Evolutionary conservation across 1,140 invertebrate species (phyloP), one percentile per base, ranked within the genome.

Genomic region (Thaumatotibia leucotreta): DNA sequence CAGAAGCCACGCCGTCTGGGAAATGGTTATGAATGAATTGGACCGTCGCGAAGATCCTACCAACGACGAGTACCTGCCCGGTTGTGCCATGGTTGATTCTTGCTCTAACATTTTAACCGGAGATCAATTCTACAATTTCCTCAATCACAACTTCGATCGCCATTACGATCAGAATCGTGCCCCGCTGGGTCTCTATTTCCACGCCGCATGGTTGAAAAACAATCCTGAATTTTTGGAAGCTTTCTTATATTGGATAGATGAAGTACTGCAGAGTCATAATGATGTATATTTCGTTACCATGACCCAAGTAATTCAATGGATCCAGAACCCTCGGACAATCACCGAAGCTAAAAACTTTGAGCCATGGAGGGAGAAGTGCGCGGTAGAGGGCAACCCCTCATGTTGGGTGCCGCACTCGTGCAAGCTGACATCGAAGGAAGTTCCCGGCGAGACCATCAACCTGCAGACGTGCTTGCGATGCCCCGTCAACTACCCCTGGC

Each of bases 201-300:
- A 98, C 88, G 97, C 97, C 0, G 97, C 97, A 31, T 99, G 97
- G 97, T 92, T 99, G 69, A 98, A 97, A 90, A 97, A 98, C 85
- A 98, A 98, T 77, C 96, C 97, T 31, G 97, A 98, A 85, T 98
- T 96, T 85, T 92, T 98, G 63, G 97, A 98, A 76, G 96, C 97
- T 65, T 97, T 99, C 93, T 93, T 98, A 6, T 97, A 96, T 84
- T 99, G 97, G 97, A 95, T 99, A 72, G 97, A 99, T 82, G 97
- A 99, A 92, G 94, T 98, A 52, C 90, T 98, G 29, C 92, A 94
- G 66, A 96, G 95, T 65, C 95, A 97, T 91, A 97, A 97, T 67
- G 98, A 99, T 83, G 97, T 98, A 4, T 99, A 98, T 91, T 98
- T 99, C 82, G 97, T 98, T 0, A 99, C 97, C n/a, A 98, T 98